Evolutionary conservation across 2,113 vertebrate genomes (phyloP).

Genomic region (Paralichthys olivaceus): DNA sequence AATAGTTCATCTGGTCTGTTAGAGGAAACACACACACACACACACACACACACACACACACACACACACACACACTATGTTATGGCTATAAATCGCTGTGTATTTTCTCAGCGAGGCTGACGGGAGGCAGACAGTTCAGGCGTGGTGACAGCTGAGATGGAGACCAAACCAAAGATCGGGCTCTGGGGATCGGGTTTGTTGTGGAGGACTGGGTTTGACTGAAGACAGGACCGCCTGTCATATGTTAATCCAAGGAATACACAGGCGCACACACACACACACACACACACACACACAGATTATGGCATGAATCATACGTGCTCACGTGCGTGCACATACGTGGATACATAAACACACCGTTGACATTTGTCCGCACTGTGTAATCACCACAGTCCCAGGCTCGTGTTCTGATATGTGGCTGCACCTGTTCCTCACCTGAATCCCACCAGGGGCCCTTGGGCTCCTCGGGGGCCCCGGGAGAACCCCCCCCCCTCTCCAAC

Average conservation of each 20-base stretch:
- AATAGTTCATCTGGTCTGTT: neutral
- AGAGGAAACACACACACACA: neutral
- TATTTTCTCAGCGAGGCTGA: conserved; percentile 51
- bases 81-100: conserved; percentile 33
- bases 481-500: conserved; percentile 7
- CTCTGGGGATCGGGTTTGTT: conserved; percentile 57
- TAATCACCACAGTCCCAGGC: conserved; percentile 6
- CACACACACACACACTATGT: neutral
- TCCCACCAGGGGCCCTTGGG: conserved; percentile 54
- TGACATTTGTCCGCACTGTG: conserved; percentile 10
- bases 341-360: neutral
- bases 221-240: conserved; percentile 60
- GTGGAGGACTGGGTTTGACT: conserved; percentile 44
- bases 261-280: neutral
- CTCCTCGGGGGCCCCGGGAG: conserved; percentile 73
- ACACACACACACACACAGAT: neutral
- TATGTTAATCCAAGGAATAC: conserved; percentile 60
- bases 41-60: too few relatives aligned
- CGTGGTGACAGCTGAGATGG: conserved; percentile 60
- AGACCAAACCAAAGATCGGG: conserved; percentile 54
- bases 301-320: neutral
- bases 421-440: conserved; percentile 73
- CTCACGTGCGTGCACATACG: neutral
- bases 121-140: conserved; percentile 58
- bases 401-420: conserved; percentile 23